phyloP scores from a whole-genome alignment of 2,888 invertebrate genomes.

The Drosophila parthenogenetica region DNA sequence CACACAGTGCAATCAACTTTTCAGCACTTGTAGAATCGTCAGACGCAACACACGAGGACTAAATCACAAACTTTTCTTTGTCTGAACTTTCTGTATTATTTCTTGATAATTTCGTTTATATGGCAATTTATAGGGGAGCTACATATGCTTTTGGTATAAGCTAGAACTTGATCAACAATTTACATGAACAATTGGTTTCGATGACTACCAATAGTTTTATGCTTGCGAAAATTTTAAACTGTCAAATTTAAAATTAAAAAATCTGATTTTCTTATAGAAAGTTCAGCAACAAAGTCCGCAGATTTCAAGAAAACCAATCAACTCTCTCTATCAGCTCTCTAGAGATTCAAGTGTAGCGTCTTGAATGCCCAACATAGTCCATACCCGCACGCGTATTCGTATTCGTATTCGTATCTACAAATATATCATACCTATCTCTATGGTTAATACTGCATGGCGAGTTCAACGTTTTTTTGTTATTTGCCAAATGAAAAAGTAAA shows the following conservation, averaged over 20 bases:
- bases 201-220: too few species aligned
- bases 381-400: constrained; percentile 16
- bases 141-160: too few species aligned
- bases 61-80: constrained; percentile 34
- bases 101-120: constrained; percentile 27
- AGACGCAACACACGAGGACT: constrained; percentile 26
- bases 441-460: constrained; percentile 25
- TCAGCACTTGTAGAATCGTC: constrained; percentile 61
- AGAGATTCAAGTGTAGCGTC: constrained; percentile 14
- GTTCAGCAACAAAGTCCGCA: too few species aligned
- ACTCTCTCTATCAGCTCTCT: not conserved
- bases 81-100: constrained; percentile 30
- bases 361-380: constrained; percentile 6
- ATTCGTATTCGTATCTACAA: constrained; percentile 19
- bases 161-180: too few species aligned
- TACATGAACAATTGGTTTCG: too few species aligned
- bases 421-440: constrained; percentile 14
- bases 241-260: too few species aligned
- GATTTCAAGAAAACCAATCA: too few species aligned
- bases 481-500: constrained; percentile 80
- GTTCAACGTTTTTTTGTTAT: constrained; percentile 77
- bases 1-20: constrained; percentile 76
- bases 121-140: too few species aligned
- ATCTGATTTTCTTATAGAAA: too few species aligned
- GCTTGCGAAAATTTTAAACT: too few species aligned